These are phyloP conservation scores for Muscicapa striata DNA, from an alignment of 2,797 vertebrate species.

Conservation along the genomic window DNA sequence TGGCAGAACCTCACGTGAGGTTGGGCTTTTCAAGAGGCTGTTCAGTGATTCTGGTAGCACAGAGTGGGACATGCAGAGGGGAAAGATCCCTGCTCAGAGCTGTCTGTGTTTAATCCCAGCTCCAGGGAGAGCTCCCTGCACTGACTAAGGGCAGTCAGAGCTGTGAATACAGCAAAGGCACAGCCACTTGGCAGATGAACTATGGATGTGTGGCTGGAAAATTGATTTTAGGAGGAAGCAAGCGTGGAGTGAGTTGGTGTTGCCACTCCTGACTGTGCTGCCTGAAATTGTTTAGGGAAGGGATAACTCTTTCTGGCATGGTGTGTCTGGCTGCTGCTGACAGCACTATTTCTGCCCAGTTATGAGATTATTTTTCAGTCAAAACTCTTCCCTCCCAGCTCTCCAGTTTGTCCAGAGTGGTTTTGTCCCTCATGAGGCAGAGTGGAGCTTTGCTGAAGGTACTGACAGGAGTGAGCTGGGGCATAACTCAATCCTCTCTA, in stretches of 20 bases:
- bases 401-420: not conserved
- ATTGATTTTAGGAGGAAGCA: not conserved
- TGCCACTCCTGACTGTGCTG: not conserved
- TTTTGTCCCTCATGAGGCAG: not conserved
- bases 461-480: not conserved
- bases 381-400: not conserved
- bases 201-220: not conserved
- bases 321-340: not conserved
- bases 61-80: not conserved
- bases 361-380: not conserved
- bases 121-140: not conserved
- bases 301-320: not conserved
- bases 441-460: not conserved
- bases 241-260: not conserved
- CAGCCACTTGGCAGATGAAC: not conserved
- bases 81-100: not conserved
- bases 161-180: not conserved
- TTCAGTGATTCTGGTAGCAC: not conserved
- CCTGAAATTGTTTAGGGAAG: not conserved
- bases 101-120: not conserved
- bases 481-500: not conserved
- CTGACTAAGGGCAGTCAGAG: fast-evolving
- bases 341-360: not conserved
- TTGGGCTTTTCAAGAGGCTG: not conserved
- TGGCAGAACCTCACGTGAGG: not conserved